Evolutionary conservation across 1,140 invertebrate genomes (phyloP).

Genomic region (Anthonomus grandis): DNA sequence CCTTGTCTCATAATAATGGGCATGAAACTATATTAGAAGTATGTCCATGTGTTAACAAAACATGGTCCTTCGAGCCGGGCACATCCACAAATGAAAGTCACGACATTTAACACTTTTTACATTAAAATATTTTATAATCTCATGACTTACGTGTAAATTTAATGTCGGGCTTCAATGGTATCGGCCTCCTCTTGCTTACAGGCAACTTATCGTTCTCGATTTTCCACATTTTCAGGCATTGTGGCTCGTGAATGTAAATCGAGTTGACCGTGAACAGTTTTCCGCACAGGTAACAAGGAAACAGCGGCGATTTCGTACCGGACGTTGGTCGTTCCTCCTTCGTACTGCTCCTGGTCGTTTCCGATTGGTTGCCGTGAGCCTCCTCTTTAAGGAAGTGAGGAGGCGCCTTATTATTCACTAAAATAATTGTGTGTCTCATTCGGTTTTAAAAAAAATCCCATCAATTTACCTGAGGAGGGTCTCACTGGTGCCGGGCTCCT

Average conservation of each 20-base stretch:
- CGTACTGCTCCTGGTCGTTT: slow-evolving; percentile 8
- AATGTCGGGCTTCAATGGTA: slow-evolving; percentile 63
- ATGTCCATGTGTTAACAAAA: too few species aligned
- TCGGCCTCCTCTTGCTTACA: slow-evolving; percentile 54
- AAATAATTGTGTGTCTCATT: not conserved
- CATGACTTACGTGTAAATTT: slow-evolving; percentile 51
- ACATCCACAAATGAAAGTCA: too few species aligned
- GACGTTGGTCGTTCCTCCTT: slow-evolving; percentile 33
- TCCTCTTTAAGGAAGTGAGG: not conserved
- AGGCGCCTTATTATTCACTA: not conserved
- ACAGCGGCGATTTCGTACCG: slow-evolving; percentile 38
- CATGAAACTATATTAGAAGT: too few species aligned
- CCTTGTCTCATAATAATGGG: too few species aligned
- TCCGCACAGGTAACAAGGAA: slow-evolving; percentile 72
- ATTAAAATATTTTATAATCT: too few species aligned
- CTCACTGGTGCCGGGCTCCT: slow-evolving; percentile 26
- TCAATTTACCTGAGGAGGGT: slow-evolving; percentile 13
- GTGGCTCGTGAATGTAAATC: slow-evolving; percentile 72
- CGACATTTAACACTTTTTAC: too few species aligned
- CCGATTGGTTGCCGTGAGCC: not conserved
- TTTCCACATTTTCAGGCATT: slow-evolving; percentile 74
- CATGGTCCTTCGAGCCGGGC: too few species aligned
- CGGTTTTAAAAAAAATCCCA: not conserved
- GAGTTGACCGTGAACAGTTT: slow-evolving; percentile 69
- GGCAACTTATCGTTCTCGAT: slow-evolving; percentile 65